phyloP scores from a whole-genome alignment of 2,888 invertebrate species.

The Mythimna ferrago region DNA sequence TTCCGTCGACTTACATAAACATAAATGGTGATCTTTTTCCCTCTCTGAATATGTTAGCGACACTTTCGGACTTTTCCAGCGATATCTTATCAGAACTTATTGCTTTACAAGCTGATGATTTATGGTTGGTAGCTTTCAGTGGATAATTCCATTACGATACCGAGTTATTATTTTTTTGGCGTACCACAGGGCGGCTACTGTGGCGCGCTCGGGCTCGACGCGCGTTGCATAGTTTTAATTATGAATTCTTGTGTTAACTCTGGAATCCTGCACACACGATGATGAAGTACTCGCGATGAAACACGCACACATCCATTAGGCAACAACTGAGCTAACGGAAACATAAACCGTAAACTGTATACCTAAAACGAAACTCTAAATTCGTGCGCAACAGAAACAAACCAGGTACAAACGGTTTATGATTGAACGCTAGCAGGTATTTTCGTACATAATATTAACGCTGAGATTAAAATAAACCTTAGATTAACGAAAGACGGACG shows the following conservation, averaged over 20 bases:
- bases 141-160: constrained; percentile 63
- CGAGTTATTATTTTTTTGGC: constrained; percentile 50
- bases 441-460: constrained; percentile 86
- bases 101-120: constrained; percentile 63
- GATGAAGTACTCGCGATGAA: constrained; percentile 64
- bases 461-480: constrained; percentile 86
- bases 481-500: constrained; percentile 84
- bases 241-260: constrained; percentile 43
- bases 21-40: constrained; percentile 69
- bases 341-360: constrained; percentile 77
- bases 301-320: constrained; percentile 72
- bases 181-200: constrained; percentile 25
- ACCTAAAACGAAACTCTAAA: constrained; percentile 75
- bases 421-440: constrained; percentile 89
- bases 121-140: constrained; percentile 58
- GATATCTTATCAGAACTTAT: constrained; percentile 67
- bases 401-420: constrained; percentile 88
- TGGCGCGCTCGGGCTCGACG: constrained; percentile 16
- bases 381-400: constrained; percentile 86
- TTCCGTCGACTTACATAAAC: constrained; percentile 71
- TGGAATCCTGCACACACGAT: constrained; percentile 59
- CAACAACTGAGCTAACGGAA: constrained; percentile 77
- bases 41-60: constrained; percentile 59
- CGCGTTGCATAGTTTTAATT: constrained; percentile 39
- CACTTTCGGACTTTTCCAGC: constrained; percentile 55